These are phyloP conservation scores for Muschampia staudingeri DNA, from an alignment of 2,888 invertebrate species.

Conservation along the genomic window DNA sequence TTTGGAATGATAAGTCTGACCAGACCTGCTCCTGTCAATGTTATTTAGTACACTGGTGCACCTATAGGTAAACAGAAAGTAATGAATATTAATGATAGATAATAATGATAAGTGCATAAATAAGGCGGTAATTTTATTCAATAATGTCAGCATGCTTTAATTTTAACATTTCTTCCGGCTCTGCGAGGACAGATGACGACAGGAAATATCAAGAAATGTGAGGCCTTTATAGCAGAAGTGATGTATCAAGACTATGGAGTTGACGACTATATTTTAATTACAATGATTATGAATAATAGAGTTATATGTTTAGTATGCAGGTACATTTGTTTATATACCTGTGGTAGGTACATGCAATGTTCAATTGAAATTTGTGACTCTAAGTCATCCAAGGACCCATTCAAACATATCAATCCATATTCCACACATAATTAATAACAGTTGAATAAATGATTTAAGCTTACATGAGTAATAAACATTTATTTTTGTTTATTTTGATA, in stretches of 20 bases:
- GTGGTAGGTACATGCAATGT: too few species aligned
- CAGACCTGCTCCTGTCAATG: too few species aligned
- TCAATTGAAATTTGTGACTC: too few species aligned
- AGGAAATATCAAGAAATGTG: conserved; percentile 44
- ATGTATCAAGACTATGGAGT: conserved; percentile 16
- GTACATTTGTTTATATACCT: too few species aligned
- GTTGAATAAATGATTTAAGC: too few species aligned
- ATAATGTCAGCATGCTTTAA: conserved; percentile 36
- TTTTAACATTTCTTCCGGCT: conserved; percentile 43
- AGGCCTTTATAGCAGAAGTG: conserved; percentile 25
- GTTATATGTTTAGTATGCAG: too few species aligned
- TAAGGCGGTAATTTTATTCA: conserved; percentile 26
- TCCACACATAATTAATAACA: too few species aligned
- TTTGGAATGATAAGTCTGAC: too few species aligned
- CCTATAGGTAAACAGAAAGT: neutral
- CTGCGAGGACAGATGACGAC: conserved; percentile 29
- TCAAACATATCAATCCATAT: too few species aligned
- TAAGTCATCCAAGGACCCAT: too few species aligned
- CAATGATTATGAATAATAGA: neutral
- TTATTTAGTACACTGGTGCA: neutral
- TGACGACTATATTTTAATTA: conserved; percentile 31
- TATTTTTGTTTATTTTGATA: too few species aligned
- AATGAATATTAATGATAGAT: neutral
- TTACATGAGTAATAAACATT: too few species aligned
- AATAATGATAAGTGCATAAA: conserved; percentile 3